phyloP scores from a whole-genome alignment of 2,888 invertebrate genomes.

The Hedya salicella region DNA sequence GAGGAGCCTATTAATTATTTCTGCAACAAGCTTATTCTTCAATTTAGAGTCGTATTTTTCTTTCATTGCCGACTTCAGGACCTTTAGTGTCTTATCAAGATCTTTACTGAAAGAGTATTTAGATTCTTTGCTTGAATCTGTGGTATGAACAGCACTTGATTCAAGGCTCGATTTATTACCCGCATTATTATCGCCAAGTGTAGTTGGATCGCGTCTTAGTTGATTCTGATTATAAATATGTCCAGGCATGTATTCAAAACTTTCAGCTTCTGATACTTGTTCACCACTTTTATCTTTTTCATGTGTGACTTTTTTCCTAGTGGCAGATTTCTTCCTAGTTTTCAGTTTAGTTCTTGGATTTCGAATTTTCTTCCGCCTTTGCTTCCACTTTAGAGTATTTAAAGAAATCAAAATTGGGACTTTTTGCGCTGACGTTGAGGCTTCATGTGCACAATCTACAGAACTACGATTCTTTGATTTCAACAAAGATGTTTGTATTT shows the following conservation, averaged over 20 bases:
- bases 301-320: slow-evolving; percentile 55
- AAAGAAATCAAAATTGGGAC: slow-evolving; percentile 70
- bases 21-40: slow-evolving; percentile 87
- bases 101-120: slow-evolving; percentile 82
- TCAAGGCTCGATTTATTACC: slow-evolving; percentile 79
- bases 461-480: slow-evolving; percentile 51
- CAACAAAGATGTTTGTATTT: slow-evolving; percentile 71
- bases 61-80: slow-evolving; percentile 85
- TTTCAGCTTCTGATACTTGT: slow-evolving; percentile 85
- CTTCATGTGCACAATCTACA: slow-evolving; percentile 45
- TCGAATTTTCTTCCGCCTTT: slow-evolving; percentile 61
- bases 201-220: slow-evolving; percentile 56
- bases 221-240: slow-evolving; percentile 85
- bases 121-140: slow-evolving; percentile 75
- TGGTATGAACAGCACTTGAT: slow-evolving; percentile 71
- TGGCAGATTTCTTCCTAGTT: slow-evolving; percentile 52
- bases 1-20: slow-evolving; percentile 86
- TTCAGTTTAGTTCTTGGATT: slow-evolving; percentile 57
- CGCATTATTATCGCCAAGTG: slow-evolving; percentile 52
- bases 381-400: slow-evolving; percentile 67
- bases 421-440: slow-evolving; percentile 52
- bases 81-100: slow-evolving; percentile 85
- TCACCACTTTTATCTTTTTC: slow-evolving; percentile 66
- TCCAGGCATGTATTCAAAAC: slow-evolving; percentile 87
- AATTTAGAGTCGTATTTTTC: slow-evolving; percentile 84